These are phyloP conservation scores for Hyles lineata DNA, from an alignment of 2,888 invertebrate species.

Conservation along the genomic window DNA sequence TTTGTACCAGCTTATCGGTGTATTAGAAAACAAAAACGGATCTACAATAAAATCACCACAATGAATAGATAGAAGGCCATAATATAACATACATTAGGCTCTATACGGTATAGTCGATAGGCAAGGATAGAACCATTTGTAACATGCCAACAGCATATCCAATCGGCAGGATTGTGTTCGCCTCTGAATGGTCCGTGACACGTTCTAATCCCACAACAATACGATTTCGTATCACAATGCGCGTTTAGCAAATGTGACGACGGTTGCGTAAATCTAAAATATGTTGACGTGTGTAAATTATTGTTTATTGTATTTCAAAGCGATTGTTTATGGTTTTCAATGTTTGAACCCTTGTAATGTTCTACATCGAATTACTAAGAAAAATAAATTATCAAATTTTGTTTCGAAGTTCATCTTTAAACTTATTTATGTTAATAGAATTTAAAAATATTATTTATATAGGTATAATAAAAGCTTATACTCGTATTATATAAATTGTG, in stretches of 20 bases:
- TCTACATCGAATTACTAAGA: too few relatives aligned
- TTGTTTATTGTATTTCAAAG: neutral
- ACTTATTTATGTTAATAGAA: too few relatives aligned
- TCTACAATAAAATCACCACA: too few relatives aligned
- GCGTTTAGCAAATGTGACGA: conserved; percentile 23
- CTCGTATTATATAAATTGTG: too few relatives aligned
- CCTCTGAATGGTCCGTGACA: conserved; percentile 43
- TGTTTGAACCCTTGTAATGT: neutral
- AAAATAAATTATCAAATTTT: too few relatives aligned
- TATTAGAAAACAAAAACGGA: too few relatives aligned
- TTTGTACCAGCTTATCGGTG: too few relatives aligned
- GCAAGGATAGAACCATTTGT: conserved; percentile 35
- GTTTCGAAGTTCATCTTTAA: too few relatives aligned
- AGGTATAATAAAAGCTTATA: too few relatives aligned
- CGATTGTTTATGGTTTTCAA: neutral
- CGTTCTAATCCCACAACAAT: conserved; percentile 48
- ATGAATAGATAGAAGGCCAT: neutral
- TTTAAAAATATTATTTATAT: too few relatives aligned
- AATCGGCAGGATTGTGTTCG: conserved; percentile 39
- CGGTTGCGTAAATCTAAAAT: conserved; percentile 28
- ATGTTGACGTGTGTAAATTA: conserved; percentile 25
- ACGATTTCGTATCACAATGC: conserved; percentile 27
- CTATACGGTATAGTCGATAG: neutral
- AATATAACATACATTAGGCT: neutral
- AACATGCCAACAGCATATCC: conserved; percentile 43